Evolutionary conservation across 2,113 vertebrate species (phyloP).

Genomic region (Lates calcarifer): DNA sequence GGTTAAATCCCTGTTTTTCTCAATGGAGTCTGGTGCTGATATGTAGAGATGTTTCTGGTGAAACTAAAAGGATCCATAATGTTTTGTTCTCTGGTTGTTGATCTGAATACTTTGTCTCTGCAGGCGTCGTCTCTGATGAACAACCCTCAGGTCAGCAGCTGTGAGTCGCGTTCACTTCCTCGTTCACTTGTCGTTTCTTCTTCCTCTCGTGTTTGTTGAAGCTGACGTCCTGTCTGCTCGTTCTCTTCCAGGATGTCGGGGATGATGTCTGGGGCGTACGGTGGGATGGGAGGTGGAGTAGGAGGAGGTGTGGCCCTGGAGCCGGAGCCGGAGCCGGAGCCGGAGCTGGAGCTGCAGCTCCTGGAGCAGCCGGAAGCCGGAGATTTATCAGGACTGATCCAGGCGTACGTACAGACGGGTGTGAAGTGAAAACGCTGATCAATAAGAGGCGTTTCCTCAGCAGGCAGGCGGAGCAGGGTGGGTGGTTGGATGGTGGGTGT

Average conservation of each 20-base stretch:
- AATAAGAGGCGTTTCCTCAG: neutral
- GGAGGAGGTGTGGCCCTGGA: constrained; percentile 33
- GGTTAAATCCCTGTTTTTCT: no score
- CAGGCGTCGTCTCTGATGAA: constrained; percentile 97
- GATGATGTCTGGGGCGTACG: constrained; percentile 93
- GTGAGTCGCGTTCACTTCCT: constrained; percentile 83
- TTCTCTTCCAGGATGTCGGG: constrained; percentile 90
- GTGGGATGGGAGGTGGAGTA: constrained; percentile 70
- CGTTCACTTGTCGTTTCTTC: neutral
- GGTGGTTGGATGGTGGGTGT: neutral
- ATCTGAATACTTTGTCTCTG: constrained; percentile 8
- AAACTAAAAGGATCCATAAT: no score
- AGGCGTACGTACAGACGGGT: constrained; percentile 89
- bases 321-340: constrained; percentile 60
- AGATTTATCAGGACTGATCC: constrained; percentile 94
- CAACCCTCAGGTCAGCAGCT: constrained; percentile 96
- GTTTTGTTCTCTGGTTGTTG: no score
- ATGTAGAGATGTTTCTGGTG: no score
- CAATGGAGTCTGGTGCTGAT: no score
- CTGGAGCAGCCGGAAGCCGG: constrained; percentile 79
- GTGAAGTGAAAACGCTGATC: neutral
- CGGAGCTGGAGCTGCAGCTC: constrained; percentile 51
- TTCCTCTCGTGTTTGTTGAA: neutral
- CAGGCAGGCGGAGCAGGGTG: neutral
- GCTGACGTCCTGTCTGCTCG: neutral